phyloP scores from a whole-genome alignment of 2,797 vertebrate species.

The Thalassophryne amazonica region DNA sequence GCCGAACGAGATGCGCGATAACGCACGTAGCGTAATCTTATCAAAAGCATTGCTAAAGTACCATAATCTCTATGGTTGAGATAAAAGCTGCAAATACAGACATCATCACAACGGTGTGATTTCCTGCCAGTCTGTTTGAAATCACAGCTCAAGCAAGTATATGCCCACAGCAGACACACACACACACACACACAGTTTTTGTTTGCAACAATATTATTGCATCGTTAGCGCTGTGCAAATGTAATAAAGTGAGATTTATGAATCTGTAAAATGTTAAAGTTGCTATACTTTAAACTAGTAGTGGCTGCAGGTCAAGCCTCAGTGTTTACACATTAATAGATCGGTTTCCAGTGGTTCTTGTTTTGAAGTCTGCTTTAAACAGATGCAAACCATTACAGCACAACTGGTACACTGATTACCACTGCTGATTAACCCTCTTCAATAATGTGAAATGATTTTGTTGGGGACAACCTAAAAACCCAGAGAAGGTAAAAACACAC shows the following conservation, averaged over 20 bases:
- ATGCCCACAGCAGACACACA: constrained; percentile 15
- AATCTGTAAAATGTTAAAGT: no score
- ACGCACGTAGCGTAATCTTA: constrained; percentile 69
- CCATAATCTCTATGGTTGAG: constrained; percentile 61
- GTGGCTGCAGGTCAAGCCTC: constrained; percentile 22
- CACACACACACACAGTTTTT: background rate
- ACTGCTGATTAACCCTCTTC: constrained; percentile 4
- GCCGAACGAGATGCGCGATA: constrained; percentile 67
- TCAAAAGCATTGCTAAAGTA: constrained; percentile 51
- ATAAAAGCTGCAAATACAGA: constrained; percentile 65
- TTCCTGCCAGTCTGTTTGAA: constrained; percentile 67
- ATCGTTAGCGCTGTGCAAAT: no score
- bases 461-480: constrained; percentile 12
- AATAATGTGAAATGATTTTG: constrained; percentile 34
- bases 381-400: constrained; percentile 70
- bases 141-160: constrained; percentile 52
- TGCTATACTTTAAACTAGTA: background rate
- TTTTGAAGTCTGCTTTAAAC: constrained; percentile 60
- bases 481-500: constrained; percentile 13
- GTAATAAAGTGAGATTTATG: no score
- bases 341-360: constrained; percentile 30
- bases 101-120: constrained; percentile 64
- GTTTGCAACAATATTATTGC: background rate
- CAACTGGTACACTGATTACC: constrained; percentile 64
- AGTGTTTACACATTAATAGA: constrained; percentile 35